Evolutionary conservation across 2,888 invertebrate species (phyloP), one percentile per base, ranked within the genome.

Genomic region (Aphrophora alni): DNA sequence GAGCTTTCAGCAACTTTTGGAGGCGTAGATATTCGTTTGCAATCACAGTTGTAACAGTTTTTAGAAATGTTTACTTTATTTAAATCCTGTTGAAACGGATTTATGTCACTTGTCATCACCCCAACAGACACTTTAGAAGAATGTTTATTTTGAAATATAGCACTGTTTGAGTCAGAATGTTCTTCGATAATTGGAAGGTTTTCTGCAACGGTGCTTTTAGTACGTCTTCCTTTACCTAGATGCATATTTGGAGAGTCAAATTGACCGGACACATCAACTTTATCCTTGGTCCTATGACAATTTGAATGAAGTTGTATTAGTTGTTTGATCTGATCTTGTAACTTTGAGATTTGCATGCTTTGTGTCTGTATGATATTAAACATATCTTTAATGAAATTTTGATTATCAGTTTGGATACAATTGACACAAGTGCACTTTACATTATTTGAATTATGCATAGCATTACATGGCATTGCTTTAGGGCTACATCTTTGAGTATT

Each of bases 341-440:
- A 59, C 28, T 51, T 78, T 17, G 38, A 78, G 12, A 78, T 78
- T 78, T 78, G 78, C 17, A 51, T 72, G 26, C 72, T 78, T 33
- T 78, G 78, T 27, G 51, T 26, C 24, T 78, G 38, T n/a, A 78
- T 72, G 28, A 78, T 51, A n/a, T 72, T 38, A 24, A 59, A 21
- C 59, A 59, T 59, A 21, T 59, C 59, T 59, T 59, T 59, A 59
- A 59, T 21, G 10, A 59, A 59, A 21, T 59, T 59, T 59, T 59
- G 59, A 59, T 59, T 59, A 12, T 59, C 59, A 5, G 59, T 59
- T 1, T 59, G 59, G 1, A 21, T 59, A 59, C 59, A 59, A 10
- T 21, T 21, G 21, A n/a, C 1, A 59, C 21, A n/a, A 59, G 12
- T 21, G 21, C 59, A 59, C 1, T 1, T 2, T 21, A n/a, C 10